A percentile compares a stretch with the other conserved stretches of the same genome.
Evolutionary conservation across 2,797 vertebrate genomes (phyloP).

Genomic region (Bucorvus abyssinicus): DNA sequence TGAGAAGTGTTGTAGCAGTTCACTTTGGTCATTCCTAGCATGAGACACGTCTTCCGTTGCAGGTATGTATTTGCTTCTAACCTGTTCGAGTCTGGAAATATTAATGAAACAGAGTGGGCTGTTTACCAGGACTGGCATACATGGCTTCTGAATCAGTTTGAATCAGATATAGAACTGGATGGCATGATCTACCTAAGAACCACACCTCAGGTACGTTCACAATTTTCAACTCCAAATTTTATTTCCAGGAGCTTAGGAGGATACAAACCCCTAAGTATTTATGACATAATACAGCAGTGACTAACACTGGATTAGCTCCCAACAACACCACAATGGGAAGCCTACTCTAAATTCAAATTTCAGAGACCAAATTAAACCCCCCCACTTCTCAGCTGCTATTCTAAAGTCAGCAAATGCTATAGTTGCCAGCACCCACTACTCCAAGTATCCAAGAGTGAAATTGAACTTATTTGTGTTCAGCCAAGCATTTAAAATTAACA

Average conservation of each 20-base stretch:
- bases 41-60: neutral
- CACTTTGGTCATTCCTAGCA: neutral
- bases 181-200: constrained; percentile 86
- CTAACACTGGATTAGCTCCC: neutral
- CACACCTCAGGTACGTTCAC: constrained; percentile 77
- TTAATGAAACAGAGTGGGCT: constrained; percentile 84
- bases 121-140: constrained; percentile 87
- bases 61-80: constrained; percentile 86
- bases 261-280: neutral
- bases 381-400: neutral
- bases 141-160: constrained; percentile 83
- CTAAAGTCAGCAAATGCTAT: neutral
- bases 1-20: neutral
- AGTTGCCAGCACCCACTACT: neutral
- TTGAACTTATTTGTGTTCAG: neutral
- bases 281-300: neutral
- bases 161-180: constrained; percentile 78
- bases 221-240: neutral
- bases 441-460: too few relatives aligned
- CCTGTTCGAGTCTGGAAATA: constrained; percentile 79
- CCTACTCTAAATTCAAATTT: neutral
- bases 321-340: neutral
- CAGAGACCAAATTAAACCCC: neutral
- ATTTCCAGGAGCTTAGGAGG: neutral
- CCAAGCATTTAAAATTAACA: neutral